These are phyloP conservation scores for Stichopus chloronotus DNA, from an alignment of 35 echinoderm and acorn worm genomes.

Conservation along the genomic window DNA sequence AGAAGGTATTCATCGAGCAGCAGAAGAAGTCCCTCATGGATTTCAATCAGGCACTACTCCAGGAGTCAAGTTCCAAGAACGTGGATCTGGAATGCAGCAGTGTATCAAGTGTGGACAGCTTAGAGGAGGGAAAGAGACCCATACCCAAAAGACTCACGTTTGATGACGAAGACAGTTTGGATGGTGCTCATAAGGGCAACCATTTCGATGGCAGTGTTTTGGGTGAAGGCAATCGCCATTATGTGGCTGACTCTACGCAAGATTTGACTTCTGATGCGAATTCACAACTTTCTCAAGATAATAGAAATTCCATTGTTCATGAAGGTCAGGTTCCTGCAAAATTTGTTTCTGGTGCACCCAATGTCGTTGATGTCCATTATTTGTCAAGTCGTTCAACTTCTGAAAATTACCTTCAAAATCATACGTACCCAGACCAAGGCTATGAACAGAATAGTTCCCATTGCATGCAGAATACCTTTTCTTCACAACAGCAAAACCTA, in stretches of 20 bases:
- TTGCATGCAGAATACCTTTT: neutral
- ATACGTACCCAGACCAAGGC: neutral
- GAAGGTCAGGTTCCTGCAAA: neutral
- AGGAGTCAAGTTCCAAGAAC: slow-evolving; percentile 61
- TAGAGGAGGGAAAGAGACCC: slow-evolving; percentile 64
- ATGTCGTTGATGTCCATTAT: neutral
- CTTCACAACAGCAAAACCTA: neutral
- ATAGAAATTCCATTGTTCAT: neutral
- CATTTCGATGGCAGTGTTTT: neutral
- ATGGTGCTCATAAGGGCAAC: neutral
- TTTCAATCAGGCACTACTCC: slow-evolving; percentile 76
- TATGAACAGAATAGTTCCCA: neutral
- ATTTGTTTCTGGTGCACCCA: neutral
- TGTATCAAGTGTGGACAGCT: slow-evolving; percentile 84
- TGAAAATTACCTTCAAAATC: neutral
- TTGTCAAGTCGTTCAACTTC: neutral
- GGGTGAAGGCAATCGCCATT: neutral
- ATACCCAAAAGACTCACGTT: neutral
- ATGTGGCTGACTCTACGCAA: neutral
- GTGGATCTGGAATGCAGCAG: slow-evolving; percentile 67
- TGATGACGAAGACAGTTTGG: neutral
- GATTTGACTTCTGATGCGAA: neutral
- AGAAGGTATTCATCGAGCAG: slow-evolving; percentile 77
- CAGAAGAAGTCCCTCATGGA: slow-evolving; percentile 85
- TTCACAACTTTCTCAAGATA: neutral